Evolutionary conservation across 2,113 vertebrate genomes (phyloP).

Genomic region (Sardina pilchardus): DNA sequence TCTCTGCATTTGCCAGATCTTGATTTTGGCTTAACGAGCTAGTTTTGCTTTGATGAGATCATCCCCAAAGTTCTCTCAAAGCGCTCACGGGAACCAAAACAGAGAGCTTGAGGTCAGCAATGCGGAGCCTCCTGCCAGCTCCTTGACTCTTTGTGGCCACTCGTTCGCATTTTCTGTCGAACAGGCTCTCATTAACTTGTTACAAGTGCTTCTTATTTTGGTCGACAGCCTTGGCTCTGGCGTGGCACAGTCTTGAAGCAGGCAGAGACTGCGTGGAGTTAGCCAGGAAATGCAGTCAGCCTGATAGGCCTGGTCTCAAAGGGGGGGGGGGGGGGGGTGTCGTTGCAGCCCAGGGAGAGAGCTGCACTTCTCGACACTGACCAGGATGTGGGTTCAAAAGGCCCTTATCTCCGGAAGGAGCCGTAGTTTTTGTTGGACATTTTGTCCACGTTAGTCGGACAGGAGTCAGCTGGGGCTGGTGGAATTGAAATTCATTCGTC

Average conservation of each 20-base stretch:
- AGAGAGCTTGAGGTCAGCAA: slow-evolving; percentile 5
- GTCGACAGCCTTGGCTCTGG: background rate
- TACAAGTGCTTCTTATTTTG: slow-evolving; percentile 15
- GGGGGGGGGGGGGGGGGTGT: background rate
- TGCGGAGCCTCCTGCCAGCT: background rate
- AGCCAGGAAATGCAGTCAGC: background rate
- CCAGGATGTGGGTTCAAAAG: slow-evolving; percentile 11
- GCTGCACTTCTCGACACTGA: background rate
- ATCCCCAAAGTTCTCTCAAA: background rate
- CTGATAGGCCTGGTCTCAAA: background rate
- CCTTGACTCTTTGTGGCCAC: background rate
- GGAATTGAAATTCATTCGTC: background rate
- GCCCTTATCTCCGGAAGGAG: background rate
- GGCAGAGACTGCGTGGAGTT: background rate
- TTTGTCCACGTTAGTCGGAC: slow-evolving; percentile 2
- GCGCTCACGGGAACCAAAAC: slow-evolving; percentile 13
- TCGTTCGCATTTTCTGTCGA: slow-evolving; percentile 1
- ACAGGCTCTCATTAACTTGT: slow-evolving; percentile 7
- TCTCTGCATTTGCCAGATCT: background rate
- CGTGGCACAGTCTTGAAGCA: background rate
- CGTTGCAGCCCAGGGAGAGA: background rate
- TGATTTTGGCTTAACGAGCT: slow-evolving; percentile 5
- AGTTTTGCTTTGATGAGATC: slow-evolving; percentile 12
- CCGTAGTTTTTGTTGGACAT: background rate
- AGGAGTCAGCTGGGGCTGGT: background rate